Conservation (phyloP, 2,113 vertebrate genomes). For the Cynoglossus semilaevis region DNA sequence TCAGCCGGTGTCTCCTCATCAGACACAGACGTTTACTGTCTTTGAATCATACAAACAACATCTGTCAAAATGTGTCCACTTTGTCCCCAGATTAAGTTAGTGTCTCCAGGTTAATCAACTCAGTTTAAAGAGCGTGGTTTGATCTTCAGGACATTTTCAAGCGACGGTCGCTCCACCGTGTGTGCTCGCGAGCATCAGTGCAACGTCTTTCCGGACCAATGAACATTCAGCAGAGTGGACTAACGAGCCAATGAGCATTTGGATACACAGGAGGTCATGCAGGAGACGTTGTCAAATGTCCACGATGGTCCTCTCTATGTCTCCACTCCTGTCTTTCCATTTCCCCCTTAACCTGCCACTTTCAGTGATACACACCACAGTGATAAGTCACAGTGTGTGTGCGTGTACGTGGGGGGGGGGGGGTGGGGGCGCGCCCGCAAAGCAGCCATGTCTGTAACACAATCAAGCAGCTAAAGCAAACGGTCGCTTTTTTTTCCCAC, state of each 20-base stretch:
- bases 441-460: slow-evolving; percentile 54
- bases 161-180: too few species aligned
- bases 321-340: slow-evolving; percentile 41
- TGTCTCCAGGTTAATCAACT: too few species aligned
- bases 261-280: slow-evolving; percentile 40
- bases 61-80: too few species aligned
- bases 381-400: slow-evolving; percentile 27
- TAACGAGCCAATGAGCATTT: slow-evolving; percentile 52
- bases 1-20: too few species aligned
- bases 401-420: slow-evolving; percentile 2
- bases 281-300: slow-evolving; percentile 33
- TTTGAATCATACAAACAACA: too few species aligned
- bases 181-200: too few species aligned
- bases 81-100: too few species aligned
- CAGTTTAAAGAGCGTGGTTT: too few species aligned
- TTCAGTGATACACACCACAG: slow-evolving; percentile 46
- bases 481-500: slow-evolving; percentile 56
- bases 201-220: slow-evolving; percentile 63
- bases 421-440: slow-evolving; percentile 30
- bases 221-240: slow-evolving; percentile 39
- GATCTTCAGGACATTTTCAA: too few species aligned
- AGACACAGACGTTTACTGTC: too few species aligned
- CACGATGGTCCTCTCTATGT: slow-evolving; percentile 20
- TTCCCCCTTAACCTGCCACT: slow-evolving; percentile 55
- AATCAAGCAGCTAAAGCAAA: slow-evolving; percentile 59